Base-by-base conservation (phyloP, 1,140 invertebrate species). In the Drosophila mayri region DNA sequence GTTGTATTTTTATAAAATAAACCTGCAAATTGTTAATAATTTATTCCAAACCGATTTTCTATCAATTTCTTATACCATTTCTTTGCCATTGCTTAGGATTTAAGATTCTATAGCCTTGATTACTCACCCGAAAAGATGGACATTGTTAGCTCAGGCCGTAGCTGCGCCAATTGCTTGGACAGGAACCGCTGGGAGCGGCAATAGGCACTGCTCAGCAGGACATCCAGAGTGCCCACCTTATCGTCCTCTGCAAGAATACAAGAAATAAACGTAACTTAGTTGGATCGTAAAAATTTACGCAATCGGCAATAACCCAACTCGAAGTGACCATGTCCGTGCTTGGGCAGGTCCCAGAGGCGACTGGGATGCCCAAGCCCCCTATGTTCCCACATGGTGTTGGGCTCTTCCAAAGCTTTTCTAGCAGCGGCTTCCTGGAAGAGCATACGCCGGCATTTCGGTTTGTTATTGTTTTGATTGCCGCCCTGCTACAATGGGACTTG, bases 91-190 rank as follows among this genome's bases (percentile, higher is more conserved):
- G 6, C 20, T 46, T 1, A 20, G 8, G 4, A 37, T 9, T 32
- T n/a, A 12, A 43, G n/a, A 10, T n/a, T 22, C 0, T 22, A 9
- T 28, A 7, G 28, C 4, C 16, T 12, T 11, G 12, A 1, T 25
- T 41, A 81, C 92, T 94, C 93, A 98, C 98, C 98, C 91, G 98
- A 99, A 93, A 99, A 99, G 95, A 99, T 99, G 0, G 98, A 98
- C 98, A 99, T 99, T 11, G 99, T 99, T 0, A 99, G 94, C 88
- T 99, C 98, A 0, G 98, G 98, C 93, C 99, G 98, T 12, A 99
- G 94, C 62, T 98, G 96, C 0, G 99, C 97, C 67, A 99, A 93
- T 90, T 99, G 98, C 62, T 97, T 95, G 0, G 98, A 98, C 4
- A 99, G 94, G 93, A 97, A 97, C 83, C 97, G 95, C 93, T 99